Conservation (phyloP, 2,888 invertebrate species). For the Dastarcus helophoroides region DNA sequence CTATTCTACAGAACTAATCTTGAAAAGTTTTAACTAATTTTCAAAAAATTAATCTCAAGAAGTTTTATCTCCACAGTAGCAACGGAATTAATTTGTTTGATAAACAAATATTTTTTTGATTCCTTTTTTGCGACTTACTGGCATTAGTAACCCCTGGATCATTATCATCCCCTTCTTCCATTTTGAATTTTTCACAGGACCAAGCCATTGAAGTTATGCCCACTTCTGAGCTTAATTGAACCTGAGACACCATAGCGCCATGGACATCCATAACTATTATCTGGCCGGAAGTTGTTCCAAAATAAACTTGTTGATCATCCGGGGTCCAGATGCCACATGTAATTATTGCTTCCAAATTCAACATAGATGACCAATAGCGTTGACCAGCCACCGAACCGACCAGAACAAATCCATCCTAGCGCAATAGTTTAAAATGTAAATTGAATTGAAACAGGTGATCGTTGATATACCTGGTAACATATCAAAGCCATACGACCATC, state of each 20-base stretch:
- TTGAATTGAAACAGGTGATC: conserved; percentile 1
- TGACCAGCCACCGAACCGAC: conserved; percentile 97
- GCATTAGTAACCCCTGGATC: conserved; percentile 47
- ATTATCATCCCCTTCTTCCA: conserved; percentile 84
- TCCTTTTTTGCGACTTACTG: too few relatives aligned
- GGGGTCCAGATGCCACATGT: conserved; percentile 98
- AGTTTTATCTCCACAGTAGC: too few relatives aligned
- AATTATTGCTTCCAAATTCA: conserved; percentile 86
- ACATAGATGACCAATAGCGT: conserved; percentile 96
- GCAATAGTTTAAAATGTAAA: too few relatives aligned
- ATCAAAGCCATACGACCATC: conserved; percentile 97
- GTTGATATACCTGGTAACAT: conserved; percentile 69
- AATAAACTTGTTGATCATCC: conserved; percentile 93
- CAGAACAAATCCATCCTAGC: conserved; percentile 95
- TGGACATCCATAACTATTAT: conserved; percentile 95
- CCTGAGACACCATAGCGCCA: conserved; percentile 89
- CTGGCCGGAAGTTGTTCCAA: conserved; percentile 90
- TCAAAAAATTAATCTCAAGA: too few relatives aligned
- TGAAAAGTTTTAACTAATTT: too few relatives aligned
- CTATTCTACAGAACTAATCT: too few relatives aligned
- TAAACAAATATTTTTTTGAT: too few relatives aligned
- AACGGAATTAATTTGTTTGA: too few relatives aligned
- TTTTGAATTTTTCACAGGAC: conserved; percentile 96
- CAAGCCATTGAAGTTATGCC: conserved; percentile 88
- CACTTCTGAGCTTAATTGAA: conserved; percentile 75